Conservation (phyloP, 2,888 invertebrate species). For the Augiades crinisus region DNA sequence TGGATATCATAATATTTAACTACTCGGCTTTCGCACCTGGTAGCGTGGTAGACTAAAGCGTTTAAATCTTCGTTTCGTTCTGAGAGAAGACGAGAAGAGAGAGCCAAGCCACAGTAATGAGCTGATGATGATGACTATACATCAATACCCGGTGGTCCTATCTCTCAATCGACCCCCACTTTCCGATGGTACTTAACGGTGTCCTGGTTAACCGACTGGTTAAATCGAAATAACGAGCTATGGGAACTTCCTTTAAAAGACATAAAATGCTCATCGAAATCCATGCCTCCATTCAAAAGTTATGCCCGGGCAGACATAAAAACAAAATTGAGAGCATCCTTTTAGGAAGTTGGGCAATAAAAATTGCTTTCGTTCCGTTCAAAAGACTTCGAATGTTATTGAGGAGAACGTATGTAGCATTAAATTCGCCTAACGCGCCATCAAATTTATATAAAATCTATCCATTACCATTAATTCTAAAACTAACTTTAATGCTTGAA, state of each 20-base stretch:
- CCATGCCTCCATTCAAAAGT: constrained; percentile 36
- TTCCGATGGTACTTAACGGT: constrained; percentile 9
- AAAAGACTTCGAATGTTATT: constrained; percentile 25
- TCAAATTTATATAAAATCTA: constrained; percentile 19
- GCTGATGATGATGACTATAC: too few relatives aligned
- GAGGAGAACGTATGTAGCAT: constrained; percentile 23
- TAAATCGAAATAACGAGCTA: constrained; percentile 22
- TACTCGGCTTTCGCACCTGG: too few relatives aligned
- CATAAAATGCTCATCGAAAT: constrained; percentile 36
- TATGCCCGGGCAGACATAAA: constrained; percentile 36
- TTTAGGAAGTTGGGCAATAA: constrained; percentile 33
- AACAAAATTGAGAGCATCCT: constrained; percentile 35
- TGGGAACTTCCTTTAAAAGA: constrained; percentile 32
- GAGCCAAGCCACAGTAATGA: too few relatives aligned
- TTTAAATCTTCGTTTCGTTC: too few relatives aligned
- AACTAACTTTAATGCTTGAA: constrained; percentile 2
- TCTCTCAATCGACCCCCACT: too few relatives aligned
- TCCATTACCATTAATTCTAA: constrained; percentile 20
- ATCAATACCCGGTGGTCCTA: too few relatives aligned
- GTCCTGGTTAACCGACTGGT: constrained; percentile 14
- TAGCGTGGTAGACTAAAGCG: too few relatives aligned
- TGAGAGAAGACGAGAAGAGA: too few relatives aligned
- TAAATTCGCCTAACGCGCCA: constrained; percentile 16
- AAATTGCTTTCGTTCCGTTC: constrained; percentile 31
- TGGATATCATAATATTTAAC: too few relatives aligned